A percentile compares a stretch with the other conserved stretches of the same genome.
phyloP scores from a whole-genome alignment of 2,113 vertebrate species.

The Phyllostomus discolor region DNA sequence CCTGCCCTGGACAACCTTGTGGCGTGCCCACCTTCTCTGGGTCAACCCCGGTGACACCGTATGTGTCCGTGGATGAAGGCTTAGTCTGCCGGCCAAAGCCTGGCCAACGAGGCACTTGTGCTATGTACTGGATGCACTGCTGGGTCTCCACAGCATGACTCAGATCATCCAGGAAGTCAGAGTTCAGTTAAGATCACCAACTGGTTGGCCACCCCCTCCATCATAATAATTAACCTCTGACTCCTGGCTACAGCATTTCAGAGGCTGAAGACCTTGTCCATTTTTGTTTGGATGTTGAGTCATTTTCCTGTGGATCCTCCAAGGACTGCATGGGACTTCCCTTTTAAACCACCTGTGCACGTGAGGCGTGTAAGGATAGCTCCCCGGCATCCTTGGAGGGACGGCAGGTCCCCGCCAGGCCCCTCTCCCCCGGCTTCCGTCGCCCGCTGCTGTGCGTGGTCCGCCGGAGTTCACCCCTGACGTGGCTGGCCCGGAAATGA shows the following conservation, averaged over 20 bases:
- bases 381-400: background rate
- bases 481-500: background rate
- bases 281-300: background rate
- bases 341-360: background rate
- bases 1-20: background rate
- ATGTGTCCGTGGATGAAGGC: background rate
- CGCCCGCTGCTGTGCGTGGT: background rate
- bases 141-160: background rate
- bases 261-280: background rate
- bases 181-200: background rate
- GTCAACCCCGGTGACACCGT: background rate
- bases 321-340: background rate
- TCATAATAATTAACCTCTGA: background rate
- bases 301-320: background rate
- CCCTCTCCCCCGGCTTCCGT: background rate
- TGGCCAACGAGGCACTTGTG: background rate
- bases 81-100: background rate
- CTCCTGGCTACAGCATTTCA: background rate
- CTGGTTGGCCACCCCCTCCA: background rate
- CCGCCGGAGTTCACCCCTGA: background rate
- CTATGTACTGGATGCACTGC: background rate
- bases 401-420: no score
- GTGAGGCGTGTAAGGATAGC: background rate
- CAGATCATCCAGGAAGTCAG: background rate
- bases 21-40: background rate